Conservation (phyloP, 2,797 vertebrate genomes). For the Sparus aurata region DNA sequence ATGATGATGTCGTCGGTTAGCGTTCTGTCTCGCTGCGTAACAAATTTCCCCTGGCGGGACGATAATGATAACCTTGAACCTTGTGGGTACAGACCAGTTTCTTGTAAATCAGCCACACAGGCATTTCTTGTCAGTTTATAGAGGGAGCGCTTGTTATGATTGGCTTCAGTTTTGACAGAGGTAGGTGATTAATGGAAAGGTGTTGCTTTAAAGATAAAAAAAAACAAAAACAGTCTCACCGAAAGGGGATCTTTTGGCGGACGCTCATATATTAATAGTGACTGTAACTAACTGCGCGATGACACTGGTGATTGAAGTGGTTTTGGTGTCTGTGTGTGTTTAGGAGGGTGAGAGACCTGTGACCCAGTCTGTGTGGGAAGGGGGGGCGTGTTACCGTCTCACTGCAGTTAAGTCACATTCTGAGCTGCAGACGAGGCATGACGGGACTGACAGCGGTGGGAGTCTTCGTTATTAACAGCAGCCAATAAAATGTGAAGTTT, state of each 20-base stretch:
- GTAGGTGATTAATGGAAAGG: neutral
- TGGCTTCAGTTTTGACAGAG: slow-evolving; percentile 23
- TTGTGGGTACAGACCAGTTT: neutral
- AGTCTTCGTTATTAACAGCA: slow-evolving; percentile 62
- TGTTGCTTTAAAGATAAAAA: neutral
- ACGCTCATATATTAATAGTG: neutral
- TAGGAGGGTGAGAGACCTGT: slow-evolving; percentile 23
- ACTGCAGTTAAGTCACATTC: slow-evolving; percentile 68
- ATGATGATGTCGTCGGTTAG: no score
- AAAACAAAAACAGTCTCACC: neutral
- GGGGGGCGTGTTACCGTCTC: slow-evolving; percentile 21
- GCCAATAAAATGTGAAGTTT: slow-evolving; percentile 46
- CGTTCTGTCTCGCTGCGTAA: no score
- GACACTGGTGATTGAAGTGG: slow-evolving; percentile 13
- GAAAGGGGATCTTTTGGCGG: slow-evolving; percentile 13
- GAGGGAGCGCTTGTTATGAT: neutral
- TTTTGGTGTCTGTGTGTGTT: slow-evolving; percentile 21
- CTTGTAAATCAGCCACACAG: neutral
- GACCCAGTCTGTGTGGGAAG: slow-evolving; percentile 55
- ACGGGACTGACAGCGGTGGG: slow-evolving; percentile 64
- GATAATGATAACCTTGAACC: no score
- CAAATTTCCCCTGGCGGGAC: no score
- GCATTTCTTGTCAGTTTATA: slow-evolving; percentile 26
- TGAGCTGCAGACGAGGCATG: slow-evolving; percentile 72
- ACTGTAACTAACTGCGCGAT: slow-evolving; percentile 4